phyloP scores from a whole-genome alignment of 2,888 invertebrate species.

The Bellardia pandia region DNA sequence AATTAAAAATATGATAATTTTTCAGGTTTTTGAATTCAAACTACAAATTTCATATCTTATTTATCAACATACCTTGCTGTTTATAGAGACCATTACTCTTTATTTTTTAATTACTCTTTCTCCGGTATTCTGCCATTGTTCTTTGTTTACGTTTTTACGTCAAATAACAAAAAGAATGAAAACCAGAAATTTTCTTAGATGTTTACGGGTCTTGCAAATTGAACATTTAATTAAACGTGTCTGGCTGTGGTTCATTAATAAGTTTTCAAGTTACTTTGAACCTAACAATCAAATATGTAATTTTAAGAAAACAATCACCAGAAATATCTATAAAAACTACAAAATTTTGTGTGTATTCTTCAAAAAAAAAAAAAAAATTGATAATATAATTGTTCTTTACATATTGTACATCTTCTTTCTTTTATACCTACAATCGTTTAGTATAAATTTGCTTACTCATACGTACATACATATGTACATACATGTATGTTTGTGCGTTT shows the following conservation, averaged over 20 bases:
- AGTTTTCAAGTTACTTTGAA: neutral
- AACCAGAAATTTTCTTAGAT: constrained; percentile 21
- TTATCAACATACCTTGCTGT: neutral
- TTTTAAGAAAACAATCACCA: neutral
- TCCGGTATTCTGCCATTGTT: constrained; percentile 31
- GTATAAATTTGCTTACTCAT: constrained; percentile 30
- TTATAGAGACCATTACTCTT: neutral
- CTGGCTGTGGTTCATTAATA: neutral
- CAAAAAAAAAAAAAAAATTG: neutral
- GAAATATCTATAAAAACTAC: neutral
- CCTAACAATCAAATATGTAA: neutral
- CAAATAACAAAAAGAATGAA: constrained; percentile 4
- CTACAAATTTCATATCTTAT: neutral
- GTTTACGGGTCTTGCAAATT: neutral
- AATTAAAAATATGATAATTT: neutral
- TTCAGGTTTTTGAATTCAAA: neutral
- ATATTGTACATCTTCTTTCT: neutral
- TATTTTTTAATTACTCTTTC: constrained; percentile 15
- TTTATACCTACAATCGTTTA: neutral
- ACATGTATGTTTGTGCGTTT: constrained; percentile 15
- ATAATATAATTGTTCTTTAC: constrained; percentile 4
- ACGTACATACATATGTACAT: neutral
- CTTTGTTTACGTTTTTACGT: constrained; percentile 62
- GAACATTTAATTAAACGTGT: constrained; percentile 14
- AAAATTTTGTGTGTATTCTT: neutral